A percentile compares a stretch with the other conserved stretches of the same genome.
Evolutionary conservation across 2,113 vertebrate genomes (phyloP).

Genomic region (Pachycephala philippinensis): DNA sequence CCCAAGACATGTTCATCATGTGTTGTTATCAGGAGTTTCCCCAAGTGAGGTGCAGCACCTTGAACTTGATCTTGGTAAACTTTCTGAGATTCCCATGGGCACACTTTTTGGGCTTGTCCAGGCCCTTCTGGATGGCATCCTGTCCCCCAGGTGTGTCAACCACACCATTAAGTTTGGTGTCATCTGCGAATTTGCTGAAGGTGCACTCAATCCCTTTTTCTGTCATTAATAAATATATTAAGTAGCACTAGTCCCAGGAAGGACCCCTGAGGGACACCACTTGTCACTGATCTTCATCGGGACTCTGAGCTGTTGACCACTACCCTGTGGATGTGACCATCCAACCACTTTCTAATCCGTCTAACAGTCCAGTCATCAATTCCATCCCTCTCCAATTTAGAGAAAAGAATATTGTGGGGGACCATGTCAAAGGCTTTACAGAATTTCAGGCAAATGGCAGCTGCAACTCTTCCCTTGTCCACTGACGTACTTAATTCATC

Average conservation of each 20-base stretch:
- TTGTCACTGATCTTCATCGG: neutral
- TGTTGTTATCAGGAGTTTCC: neutral
- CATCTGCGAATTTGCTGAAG: neutral
- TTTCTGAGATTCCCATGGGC: neutral
- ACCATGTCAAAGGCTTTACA: accelerated
- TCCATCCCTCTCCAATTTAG: neutral
- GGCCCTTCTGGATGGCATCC: neutral
- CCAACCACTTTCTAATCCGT: neutral
- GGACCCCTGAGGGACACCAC: neutral
- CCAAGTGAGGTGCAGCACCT: neutral
- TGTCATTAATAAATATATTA: neutral
- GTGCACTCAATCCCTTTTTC: neutral
- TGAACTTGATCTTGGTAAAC: neutral
- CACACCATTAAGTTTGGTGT: neutral
- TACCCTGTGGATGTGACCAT: neutral
- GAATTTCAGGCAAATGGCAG: neutral
- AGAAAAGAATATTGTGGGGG: neutral
- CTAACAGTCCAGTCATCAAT: neutral
- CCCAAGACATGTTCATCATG: neutral
- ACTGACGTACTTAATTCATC: neutral
- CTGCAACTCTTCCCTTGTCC: neutral
- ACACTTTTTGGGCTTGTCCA: neutral
- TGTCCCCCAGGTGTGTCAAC: neutral
- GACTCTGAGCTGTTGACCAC: neutral
- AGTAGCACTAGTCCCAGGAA: neutral